These are phyloP conservation scores for Miniopterus natalensis DNA, from an alignment of 2,113 vertebrate species.

Conservation along the genomic window DNA sequence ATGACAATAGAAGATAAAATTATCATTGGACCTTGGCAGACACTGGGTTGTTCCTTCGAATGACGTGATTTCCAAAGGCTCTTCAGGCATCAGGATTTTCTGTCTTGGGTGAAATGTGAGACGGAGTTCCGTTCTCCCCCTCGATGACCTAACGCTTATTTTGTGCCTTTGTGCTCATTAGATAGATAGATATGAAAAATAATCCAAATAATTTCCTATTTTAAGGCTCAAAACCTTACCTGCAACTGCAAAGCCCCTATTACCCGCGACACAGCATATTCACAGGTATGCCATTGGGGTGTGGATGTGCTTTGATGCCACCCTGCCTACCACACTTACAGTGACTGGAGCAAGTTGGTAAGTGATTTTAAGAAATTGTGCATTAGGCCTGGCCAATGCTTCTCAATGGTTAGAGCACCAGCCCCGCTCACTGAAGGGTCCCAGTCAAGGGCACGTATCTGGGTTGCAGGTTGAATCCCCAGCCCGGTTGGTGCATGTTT, in stretches of 20 bases:
- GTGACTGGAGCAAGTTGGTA: neutral
- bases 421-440: no score
- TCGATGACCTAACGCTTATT: neutral
- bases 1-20: neutral
- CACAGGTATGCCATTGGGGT: neutral
- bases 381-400: neutral
- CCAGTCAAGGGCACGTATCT: no score
- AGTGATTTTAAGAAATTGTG: neutral
- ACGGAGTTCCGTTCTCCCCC: neutral
- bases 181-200: neutral
- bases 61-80: neutral
- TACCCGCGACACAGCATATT: accelerated
- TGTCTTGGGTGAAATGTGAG: neutral
- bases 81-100: neutral
- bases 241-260: neutral
- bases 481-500: no score
- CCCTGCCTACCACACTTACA: neutral
- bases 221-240: neutral
- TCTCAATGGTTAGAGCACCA: no score
- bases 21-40: neutral
- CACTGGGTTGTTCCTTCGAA: neutral
- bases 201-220: neutral
- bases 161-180: neutral
- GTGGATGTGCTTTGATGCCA: neutral
- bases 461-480: no score